Conservation (phyloP, 2,113 vertebrate genomes). For the Aramus guarauna region DNA sequence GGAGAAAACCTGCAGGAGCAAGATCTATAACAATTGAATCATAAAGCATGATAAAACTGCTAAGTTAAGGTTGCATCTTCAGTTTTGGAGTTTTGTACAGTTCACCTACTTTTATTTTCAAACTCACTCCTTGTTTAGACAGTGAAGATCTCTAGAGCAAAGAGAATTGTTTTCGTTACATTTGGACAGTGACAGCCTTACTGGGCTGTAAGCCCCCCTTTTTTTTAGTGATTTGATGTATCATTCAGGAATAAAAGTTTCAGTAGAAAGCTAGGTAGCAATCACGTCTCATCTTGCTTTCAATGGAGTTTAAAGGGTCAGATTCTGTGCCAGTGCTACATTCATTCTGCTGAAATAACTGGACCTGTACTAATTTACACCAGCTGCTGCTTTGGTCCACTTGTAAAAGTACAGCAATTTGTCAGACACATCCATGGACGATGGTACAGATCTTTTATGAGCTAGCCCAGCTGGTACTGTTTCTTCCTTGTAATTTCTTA, state of each 20-base stretch:
- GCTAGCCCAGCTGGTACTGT: background rate
- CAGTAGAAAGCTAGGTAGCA: background rate
- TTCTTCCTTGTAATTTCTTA: conserved; percentile 10
- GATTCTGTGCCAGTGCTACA: background rate
- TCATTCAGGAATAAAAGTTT: background rate
- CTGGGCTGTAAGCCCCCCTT: background rate
- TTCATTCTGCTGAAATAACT: background rate
- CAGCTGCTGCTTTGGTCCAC: background rate
- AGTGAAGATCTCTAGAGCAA: background rate
- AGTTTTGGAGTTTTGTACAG: background rate
- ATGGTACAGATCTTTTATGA: background rate
- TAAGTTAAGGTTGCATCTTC: background rate
- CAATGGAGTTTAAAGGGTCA: background rate
- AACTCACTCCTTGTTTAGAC: background rate
- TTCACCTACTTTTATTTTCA: background rate
- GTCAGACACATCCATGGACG: background rate
- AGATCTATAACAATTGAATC: background rate
- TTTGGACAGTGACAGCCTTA: background rate
- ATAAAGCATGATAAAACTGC: background rate
- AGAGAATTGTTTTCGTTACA: background rate
- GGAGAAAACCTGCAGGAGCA: background rate
- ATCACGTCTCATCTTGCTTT: background rate
- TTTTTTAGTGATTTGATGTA: background rate
- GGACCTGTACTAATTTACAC: background rate
- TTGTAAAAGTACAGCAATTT: background rate